These are phyloP conservation scores for Helicorthomorpha holstii DNA, from an alignment of 1,140 invertebrate genomes.

Conservation along the genomic window DNA sequence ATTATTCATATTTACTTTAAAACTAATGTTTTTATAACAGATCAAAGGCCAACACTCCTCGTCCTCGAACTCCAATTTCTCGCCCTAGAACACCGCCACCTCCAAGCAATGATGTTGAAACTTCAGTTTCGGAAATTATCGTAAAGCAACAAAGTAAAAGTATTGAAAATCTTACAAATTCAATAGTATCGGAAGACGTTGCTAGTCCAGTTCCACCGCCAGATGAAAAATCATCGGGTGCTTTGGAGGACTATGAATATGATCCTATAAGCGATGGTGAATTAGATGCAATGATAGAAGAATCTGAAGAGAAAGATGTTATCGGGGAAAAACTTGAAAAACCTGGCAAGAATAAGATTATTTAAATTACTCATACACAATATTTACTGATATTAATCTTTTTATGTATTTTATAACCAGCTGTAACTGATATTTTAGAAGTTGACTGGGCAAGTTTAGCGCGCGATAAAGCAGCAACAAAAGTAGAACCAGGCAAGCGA, in stretches of 20 bases:
- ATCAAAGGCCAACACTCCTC: background rate
- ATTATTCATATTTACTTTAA: background rate
- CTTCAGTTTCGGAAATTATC: background rate
- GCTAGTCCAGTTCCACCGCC: background rate
- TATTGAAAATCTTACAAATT: background rate
- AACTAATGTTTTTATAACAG: background rate
- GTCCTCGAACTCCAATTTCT: background rate
- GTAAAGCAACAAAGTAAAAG: background rate
- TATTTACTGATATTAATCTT: too few species aligned
- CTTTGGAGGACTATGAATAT: slow-evolving; percentile 12
- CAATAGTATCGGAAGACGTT: background rate
- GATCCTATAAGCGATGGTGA: slow-evolving; percentile 17
- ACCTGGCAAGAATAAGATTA: background rate
- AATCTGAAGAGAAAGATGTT: slow-evolving; percentile 9
- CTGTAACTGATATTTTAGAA: slow-evolving; percentile 68
- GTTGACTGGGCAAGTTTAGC: slow-evolving; percentile 81
- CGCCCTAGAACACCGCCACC: background rate
- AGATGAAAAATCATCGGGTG: background rate
- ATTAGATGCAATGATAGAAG: slow-evolving; percentile 14
- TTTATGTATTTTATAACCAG: slow-evolving; percentile 21
- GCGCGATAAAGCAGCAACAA: slow-evolving; percentile 20
- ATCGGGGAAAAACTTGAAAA: background rate
- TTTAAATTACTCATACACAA: too few species aligned
- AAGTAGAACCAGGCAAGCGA: slow-evolving; percentile 24
- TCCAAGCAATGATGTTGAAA: background rate